Base-by-base conservation (phyloP, 2,113 vertebrate species). In the Scortum barcoo region DNA sequence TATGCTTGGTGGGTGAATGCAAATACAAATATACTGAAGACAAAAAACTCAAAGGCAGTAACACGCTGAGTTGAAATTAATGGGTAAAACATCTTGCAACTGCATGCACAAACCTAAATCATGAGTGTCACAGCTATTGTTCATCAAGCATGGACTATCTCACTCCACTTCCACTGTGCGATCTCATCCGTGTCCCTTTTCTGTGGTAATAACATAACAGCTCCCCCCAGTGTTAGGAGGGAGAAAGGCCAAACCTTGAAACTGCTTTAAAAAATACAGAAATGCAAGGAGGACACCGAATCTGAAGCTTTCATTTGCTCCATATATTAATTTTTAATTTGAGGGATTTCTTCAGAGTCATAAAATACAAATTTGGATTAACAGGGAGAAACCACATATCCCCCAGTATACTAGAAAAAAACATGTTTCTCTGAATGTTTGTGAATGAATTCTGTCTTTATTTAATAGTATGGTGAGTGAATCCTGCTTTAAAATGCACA, bases 141-240 rank as follows among this genome's bases (percentile, higher is more conserved):
- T 83, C 13, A 36, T 74, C 40, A 74, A 66, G 5, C 46, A 61
- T 44, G 3, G 67, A 28, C 30, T 13, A 17, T 72, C 60, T 81
- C 76, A 16, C 73, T 83, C 56, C 81, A 66, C 66, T 61, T 44
- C 6, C 28, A 62, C n/a, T 28, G 11, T 20, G 6, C 17, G 11
- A 33, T 72, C 83, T 58, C 7, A 56, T 54, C 61, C 76, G 51
- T 57, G 67, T 71, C 60, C 50, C 54, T 71, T 11, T 7, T 54
- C 28, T 80, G 76, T 68, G 81, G 78, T 17, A 67, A 86, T 66
- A 88, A 92, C 77, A 88, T 79, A 89, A 91, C 89, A 91, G 92
- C 93, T 91, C 94, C 93, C 88, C 92, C 93, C 83, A 88, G 93
- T 93, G 93, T 86, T 75, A 73, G 76, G 73, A 86, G 57, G 65